Evolutionary conservation across 1,140 invertebrate species (phyloP), one percentile per base, ranked within the genome.

Genomic region (Bombyx mori): DNA sequence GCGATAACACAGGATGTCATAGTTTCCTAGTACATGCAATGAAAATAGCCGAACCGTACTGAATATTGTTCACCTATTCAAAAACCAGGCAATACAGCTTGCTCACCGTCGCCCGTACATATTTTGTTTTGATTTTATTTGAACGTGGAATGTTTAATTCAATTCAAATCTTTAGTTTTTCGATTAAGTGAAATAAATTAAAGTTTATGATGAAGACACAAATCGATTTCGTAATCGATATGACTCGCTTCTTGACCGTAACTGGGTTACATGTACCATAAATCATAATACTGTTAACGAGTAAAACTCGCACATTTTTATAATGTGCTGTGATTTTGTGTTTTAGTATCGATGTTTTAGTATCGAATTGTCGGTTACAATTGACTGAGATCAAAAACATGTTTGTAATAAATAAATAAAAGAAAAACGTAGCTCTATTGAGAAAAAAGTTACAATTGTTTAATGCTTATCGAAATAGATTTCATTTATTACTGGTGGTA

Each of bases 1-100:
- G 62, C 78, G 80, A 83, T 86, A 86, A 83, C 72, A 73, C 73
- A 78, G 74, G 74, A 83, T 82, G 76, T 75, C 74, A 73, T 72
- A 76, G 77, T 82, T 85, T 80, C 74, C 73, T 71, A 35, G 26
- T 5, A 5, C 26, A 35, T 35, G 26, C 26, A 35, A 35, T 5
- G 26, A 35, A 35, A 35, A 35, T 35, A 35, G 26, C 26, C 26
- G 26, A 35, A 35, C 2, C 26, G 26, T 35, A 35, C 26, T 35
- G 26, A 35, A 35, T 35, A 35, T 35, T 35, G 26, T 35, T 5
- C 26, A 35, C 2, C 26, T 35, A 35, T 35, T 35, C 26, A 35
- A 35, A 35, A 2, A 35, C 26, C 26, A 35, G 4, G 2, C 4
- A 35, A 35, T 35, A 35, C 26, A 5, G 26, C 12, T 18, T 18